Base-by-base conservation (phyloP, 2,797 vertebrate genomes). In the Manis pentadactyla region DNA sequence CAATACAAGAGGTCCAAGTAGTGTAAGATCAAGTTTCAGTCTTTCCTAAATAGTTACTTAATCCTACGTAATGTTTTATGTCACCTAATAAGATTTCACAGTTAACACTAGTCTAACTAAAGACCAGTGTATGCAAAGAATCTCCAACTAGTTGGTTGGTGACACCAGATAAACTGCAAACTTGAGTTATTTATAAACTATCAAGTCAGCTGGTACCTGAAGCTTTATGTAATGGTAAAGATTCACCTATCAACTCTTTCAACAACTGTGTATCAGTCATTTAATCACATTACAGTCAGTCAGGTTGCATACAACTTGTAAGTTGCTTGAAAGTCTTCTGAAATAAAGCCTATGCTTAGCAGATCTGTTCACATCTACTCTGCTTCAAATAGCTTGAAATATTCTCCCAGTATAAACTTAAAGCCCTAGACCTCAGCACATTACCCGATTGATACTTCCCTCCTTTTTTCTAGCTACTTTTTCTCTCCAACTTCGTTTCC, bases 141-240 rank as follows among this genome's bases (percentile, higher is more conserved):
- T 66, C 61, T 89, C 39, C 37, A 46, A 75, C 46, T 19, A 92
- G 18, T 51, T 95, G 68, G 42, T n/a, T 88, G 78, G 2, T 93
- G 78, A 93, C 73, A 82, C 21, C 31, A 25, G 31, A 71, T 61
- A 82, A 85, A 84, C 39, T 29, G 77, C 66, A 87, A 90, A 89
- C 66, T 69, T 42, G 15, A 94, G 81, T 95, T 94, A 93, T 90
- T 96, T 83, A 96, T 66, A 94, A 97, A 95, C 68, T 69, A 4
- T 71, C 77, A 55, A 92, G 90, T 88, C 87, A 96, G 75, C 34
- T 64, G 90, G 81, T 55, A 69, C 78, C 31, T 46, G 31, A 74
- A 81, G 68, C 37, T 63, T 94, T 81, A 95, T 78, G n/a, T 79
- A 94, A 87, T 82, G 42, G 61, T 77, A 82, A 94, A 94, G 66